Base-by-base conservation (phyloP, 2,888 invertebrate genomes). In the Endomychus coccineus region DNA sequence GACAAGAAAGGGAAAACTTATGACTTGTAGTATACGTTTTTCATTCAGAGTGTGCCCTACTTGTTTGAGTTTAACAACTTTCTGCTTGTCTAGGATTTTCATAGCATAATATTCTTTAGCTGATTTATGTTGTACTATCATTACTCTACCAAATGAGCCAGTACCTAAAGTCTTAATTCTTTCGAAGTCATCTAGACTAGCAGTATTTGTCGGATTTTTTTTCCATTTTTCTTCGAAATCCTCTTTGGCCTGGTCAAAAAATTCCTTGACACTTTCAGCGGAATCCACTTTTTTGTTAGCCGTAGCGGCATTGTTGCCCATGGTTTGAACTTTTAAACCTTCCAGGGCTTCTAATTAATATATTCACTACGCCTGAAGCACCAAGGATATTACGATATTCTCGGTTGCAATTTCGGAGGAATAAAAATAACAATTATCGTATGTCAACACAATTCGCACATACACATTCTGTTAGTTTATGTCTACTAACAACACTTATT, bases 61-160 rank as follows among this genome's bases (percentile, higher is more conserved):
- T 71, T 98, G 98, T 74, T 99, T 99, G 70, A 99, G 77, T 71
- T 97, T 97, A 36, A 99, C 97, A 46, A 99, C 96, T 80, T 98
- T 99, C 69, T 98, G 98, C 78, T 99, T 98, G 71, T 99, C 97
- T 64, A 99, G 80, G 68, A 99, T 99, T 78, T 99, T 99, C 98
- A 99, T 99, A 58, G 98, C 98, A 70, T 89, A 97, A 70, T 89
- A 97, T 68, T 94, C 89, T 74, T 91, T 90, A 61, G 85, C 87
- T 40, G 87, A 83, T 73, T 96, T 97, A 70, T 97, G 92, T 74
- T 97, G 95, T 27, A 98, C 98, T 66, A 98, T 89, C 98, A 99
- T 99, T 22, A 99, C 98, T 43, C 98, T 80, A 17, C 98, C 98
- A 68, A 99, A 99, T 3, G 96, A 97, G 41, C 98, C 98, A 10